These are phyloP conservation scores for Delia radicum DNA, from an alignment of 1,140 invertebrate genomes.

Conservation along the genomic window DNA sequence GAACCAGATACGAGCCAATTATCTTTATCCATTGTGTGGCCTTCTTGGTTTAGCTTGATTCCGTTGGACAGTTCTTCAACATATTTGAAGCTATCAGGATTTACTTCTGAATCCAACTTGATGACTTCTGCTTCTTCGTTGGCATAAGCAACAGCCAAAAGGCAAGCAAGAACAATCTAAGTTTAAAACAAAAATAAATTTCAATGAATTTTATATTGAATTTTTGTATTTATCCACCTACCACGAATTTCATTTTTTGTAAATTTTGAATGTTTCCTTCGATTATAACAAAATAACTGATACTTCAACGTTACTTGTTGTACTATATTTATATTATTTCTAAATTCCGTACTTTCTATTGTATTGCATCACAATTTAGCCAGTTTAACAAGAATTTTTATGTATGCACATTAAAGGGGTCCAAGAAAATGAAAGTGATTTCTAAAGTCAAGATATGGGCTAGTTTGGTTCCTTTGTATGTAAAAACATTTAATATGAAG, in stretches of 20 bases:
- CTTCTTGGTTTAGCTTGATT: slow-evolving; percentile 26
- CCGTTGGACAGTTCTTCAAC: slow-evolving; percentile 31
- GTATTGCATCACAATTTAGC: background rate
- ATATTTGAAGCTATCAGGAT: slow-evolving; percentile 35
- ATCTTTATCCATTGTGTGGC: slow-evolving; percentile 23
- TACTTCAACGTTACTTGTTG: background rate
- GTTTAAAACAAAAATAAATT: background rate
- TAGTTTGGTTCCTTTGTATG: too few relatives aligned
- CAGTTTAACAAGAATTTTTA: background rate
- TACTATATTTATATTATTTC: background rate
- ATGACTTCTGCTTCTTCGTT: slow-evolving; percentile 35
- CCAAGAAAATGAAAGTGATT: too few relatives aligned
- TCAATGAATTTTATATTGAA: background rate
- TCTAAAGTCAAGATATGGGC: too few relatives aligned
- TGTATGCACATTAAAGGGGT: background rate
- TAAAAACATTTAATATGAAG: too few relatives aligned
- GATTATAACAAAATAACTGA: background rate
- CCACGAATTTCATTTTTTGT: background rate
- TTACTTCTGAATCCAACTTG: slow-evolving; percentile 35
- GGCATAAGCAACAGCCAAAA: slow-evolving; percentile 29
- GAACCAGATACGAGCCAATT: background rate
- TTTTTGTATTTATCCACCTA: background rate
- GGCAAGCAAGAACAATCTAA: slow-evolving; percentile 30
- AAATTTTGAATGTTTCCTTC: background rate
- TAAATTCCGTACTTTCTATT: background rate